These are phyloP conservation scores for Hozukius guyotensis DNA, from an alignment of 2,797 vertebrate species.

Conservation along the genomic window DNA sequence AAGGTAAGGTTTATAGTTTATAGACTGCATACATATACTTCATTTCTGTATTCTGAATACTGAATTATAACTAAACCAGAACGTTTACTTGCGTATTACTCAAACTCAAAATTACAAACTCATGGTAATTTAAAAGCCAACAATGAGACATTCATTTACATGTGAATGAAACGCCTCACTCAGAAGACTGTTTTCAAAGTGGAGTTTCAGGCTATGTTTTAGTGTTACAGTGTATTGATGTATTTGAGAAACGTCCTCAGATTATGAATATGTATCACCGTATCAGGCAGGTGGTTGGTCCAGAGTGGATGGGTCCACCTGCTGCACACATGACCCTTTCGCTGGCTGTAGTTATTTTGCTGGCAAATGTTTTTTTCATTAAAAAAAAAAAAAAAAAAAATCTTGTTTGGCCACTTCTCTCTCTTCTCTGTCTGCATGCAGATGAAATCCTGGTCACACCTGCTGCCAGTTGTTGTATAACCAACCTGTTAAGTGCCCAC, in stretches of 20 bases:
- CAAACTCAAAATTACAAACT: background rate
- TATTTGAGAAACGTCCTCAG: background rate
- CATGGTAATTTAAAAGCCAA: background rate
- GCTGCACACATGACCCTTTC: conserved; percentile 20
- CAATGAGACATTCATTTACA: conserved; percentile 4
- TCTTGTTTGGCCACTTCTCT: background rate
- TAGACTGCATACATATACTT: background rate
- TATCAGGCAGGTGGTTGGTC: conserved; percentile 6
- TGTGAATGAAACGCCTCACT: background rate
- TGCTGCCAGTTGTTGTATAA: conserved; percentile 25
- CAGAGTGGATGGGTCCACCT: conserved; percentile 20
- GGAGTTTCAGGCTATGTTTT: background rate
- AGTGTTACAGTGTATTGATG: background rate
- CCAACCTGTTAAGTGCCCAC: conserved; percentile 25
- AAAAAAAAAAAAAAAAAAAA: background rate
- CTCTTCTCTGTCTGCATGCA: background rate
- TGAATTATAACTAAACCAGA: background rate
- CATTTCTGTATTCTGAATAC: background rate
- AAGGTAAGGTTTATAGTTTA: background rate
- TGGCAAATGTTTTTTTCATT: conserved; percentile 3
- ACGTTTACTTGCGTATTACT: background rate
- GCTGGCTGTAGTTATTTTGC: conserved; percentile 20
- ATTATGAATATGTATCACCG: conserved; percentile 24
- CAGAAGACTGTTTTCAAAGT: background rate
- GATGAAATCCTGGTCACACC: conserved; percentile 17